Percentiles rank a stretch among this genome's conserved stretches.
phyloP scores from a whole-genome alignment of 2,888 invertebrate genomes.

The Conus canariensis region DNA sequence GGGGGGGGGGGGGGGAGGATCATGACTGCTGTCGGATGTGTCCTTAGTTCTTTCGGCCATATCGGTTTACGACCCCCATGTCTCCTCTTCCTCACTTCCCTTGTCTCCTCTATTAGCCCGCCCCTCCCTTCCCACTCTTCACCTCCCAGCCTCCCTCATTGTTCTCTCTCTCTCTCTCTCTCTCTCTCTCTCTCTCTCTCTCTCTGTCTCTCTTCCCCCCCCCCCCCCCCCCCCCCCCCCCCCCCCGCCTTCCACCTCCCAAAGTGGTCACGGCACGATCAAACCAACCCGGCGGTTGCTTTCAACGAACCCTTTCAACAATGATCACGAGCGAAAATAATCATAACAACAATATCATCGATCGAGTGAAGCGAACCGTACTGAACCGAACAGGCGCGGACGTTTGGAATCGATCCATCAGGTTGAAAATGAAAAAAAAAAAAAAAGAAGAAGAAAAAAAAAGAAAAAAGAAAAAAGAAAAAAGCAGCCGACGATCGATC shows the following conservation, averaged over 20 bases:
- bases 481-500: not conserved
- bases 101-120: not conserved
- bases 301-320: not conserved
- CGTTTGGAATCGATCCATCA: not conserved
- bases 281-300: too few relatives aligned
- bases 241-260: too few relatives aligned
- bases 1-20: too few relatives aligned
- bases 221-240: too few relatives aligned
- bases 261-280: too few relatives aligned
- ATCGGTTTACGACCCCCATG: not conserved
- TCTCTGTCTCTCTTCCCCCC: too few relatives aligned
- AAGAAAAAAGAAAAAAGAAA: not conserved
- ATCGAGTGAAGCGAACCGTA: not conserved
- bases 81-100: too few relatives aligned
- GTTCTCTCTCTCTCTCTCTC: constrained; percentile 21
- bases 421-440: too few relatives aligned
- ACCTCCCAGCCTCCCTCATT: not conserved
- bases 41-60: not conserved
- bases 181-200: not conserved
- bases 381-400: not conserved
- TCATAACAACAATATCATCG: constrained; percentile 7
- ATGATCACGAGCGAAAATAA: not conserved
- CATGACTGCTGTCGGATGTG: too few relatives aligned
- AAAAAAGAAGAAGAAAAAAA: too few relatives aligned
- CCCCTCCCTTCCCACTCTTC: not conserved